Conservation (phyloP, 2,797 vertebrate genomes). For the Paguma larvata region DNA sequence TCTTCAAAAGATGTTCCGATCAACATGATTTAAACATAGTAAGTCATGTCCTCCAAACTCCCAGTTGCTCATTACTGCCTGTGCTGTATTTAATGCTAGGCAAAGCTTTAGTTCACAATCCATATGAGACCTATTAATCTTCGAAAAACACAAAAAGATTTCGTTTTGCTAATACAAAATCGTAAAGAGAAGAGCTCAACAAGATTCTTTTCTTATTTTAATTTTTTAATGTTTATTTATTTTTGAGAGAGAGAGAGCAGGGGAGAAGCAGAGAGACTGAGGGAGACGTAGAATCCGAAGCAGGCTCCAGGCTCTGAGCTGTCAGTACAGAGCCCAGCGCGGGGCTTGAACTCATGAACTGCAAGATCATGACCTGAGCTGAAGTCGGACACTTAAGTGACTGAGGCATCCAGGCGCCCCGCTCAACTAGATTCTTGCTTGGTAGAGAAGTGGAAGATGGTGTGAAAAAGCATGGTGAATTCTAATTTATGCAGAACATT, state of each 20-base stretch:
- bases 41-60: not conserved
- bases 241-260: too few species aligned
- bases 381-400: too few species aligned
- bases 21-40: not conserved
- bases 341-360: too few species aligned
- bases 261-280: too few species aligned
- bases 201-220: too few species aligned
- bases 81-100: not conserved
- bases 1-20: not conserved
- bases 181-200: not conserved
- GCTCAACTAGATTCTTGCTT: not conserved
- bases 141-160: not conserved
- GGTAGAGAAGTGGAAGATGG: not conserved
- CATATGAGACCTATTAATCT: not conserved
- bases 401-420: too few species aligned
- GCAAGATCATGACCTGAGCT: too few species aligned
- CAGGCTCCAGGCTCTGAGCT: too few species aligned
- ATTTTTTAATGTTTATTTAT: too few species aligned
- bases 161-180: not conserved
- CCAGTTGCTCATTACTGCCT: not conserved
- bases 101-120: not conserved
- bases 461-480: not conserved
- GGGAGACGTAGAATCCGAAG: too few species aligned
- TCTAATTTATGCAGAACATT: not conserved
- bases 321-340: too few species aligned